Conservation (phyloP, 2,113 vertebrate species). For the Podarcis cretensis region DNA sequence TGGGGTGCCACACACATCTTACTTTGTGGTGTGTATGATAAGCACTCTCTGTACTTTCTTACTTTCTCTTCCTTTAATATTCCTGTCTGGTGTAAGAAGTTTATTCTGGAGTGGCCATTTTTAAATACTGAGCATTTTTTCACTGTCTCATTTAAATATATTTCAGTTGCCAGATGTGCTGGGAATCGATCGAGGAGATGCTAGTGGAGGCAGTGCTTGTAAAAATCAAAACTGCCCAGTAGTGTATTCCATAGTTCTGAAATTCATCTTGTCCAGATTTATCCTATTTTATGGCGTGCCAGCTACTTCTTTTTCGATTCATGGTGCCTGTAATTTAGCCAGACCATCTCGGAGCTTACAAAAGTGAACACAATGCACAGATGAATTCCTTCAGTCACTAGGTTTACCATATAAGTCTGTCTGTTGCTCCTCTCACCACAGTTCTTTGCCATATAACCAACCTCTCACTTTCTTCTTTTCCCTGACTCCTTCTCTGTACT, state of each 20-base stretch:
- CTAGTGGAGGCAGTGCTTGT: too few species aligned
- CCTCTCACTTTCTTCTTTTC: not conserved
- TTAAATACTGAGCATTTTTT: too few species aligned
- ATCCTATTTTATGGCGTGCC: not conserved
- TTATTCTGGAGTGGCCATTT: too few species aligned
- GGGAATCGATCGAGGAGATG: not conserved
- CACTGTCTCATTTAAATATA: too few species aligned
- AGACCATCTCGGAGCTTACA: not conserved
- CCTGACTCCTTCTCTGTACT: not conserved
- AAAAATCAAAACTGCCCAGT: not conserved
- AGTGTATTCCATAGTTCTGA: not conserved
- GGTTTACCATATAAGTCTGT: constrained; percentile 23
- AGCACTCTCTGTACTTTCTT: not conserved
- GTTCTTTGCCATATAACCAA: not conserved
- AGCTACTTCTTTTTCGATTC: not conserved
- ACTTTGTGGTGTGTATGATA: not conserved
- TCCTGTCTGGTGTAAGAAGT: too few species aligned
- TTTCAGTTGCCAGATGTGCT: not conserved
- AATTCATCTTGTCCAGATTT: not conserved
- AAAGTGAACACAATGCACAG: not conserved
- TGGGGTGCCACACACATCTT: not conserved
- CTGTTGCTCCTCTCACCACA: not conserved
- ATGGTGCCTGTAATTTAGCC: not conserved
- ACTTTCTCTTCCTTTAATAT: not conserved
- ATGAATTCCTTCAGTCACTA: not conserved